A percentile compares a stretch with the other conserved stretches of the same genome.
Evolutionary conservation across 2,113 vertebrate genomes (phyloP).

Genomic region (Scytalopus superciliaris): DNA sequence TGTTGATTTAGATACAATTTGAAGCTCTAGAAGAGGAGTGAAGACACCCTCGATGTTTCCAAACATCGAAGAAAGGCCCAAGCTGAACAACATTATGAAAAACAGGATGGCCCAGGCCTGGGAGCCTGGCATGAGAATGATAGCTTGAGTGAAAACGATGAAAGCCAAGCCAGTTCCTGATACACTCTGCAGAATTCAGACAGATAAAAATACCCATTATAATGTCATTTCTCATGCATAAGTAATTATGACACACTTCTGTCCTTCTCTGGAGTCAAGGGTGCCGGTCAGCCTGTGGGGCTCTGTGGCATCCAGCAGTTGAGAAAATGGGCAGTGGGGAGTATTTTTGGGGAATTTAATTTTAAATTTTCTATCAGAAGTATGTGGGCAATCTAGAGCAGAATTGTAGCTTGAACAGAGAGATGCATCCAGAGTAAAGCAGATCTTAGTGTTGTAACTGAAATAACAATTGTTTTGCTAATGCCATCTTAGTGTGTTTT

Average conservation of each 20-base stretch:
- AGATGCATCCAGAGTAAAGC: not conserved
- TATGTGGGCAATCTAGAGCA: not conserved
- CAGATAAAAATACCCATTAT: not conserved
- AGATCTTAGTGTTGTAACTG: not conserved
- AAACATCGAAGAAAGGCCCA: conserved; percentile 94
- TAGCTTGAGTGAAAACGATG: conserved; percentile 87
- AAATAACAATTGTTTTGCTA: not conserved
- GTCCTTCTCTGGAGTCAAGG: not conserved
- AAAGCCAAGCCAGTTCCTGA: conserved; percentile 92
- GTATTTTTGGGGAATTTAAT: not conserved
- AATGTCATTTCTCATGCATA: not conserved
- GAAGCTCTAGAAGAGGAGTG: conserved; percentile 81
- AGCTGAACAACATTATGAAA: conserved; percentile 88
- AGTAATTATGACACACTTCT: not conserved
- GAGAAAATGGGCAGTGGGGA: not conserved
- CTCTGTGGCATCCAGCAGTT: not conserved
- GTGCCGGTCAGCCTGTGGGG: not conserved
- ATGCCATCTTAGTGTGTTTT: not conserved
- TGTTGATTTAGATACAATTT: conserved; percentile 68
- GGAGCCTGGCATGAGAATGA: conserved; percentile 86
- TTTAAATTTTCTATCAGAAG: not conserved
- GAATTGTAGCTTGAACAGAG: not conserved
- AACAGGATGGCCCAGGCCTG: conserved; percentile 90
- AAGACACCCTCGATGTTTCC: conserved; percentile 88
- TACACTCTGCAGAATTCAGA: conserved; percentile 75